phyloP scores from a whole-genome alignment of 2,888 invertebrate species.

The Rhogogaster chlorosoma region DNA sequence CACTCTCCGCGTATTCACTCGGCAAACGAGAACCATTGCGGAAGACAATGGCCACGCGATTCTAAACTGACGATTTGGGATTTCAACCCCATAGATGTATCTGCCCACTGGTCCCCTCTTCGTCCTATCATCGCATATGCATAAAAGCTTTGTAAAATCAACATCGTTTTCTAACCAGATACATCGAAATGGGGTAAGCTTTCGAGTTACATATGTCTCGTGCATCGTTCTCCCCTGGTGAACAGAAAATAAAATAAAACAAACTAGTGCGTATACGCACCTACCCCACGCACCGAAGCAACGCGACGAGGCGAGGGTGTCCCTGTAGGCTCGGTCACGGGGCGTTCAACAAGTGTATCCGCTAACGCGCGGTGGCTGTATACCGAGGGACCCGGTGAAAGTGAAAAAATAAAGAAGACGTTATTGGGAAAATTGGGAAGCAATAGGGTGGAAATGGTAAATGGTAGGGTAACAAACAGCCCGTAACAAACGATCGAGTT shows the following conservation, averaged over 20 bases:
- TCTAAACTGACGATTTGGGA: constrained; percentile 6
- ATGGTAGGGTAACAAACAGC: constrained; percentile 47
- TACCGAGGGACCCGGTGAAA: not conserved
- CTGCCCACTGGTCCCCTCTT: not conserved
- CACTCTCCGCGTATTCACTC: constrained; percentile 3
- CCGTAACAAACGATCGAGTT: constrained; percentile 47
- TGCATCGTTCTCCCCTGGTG: constrained; percentile 4
- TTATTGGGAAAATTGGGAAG: constrained; percentile 51
- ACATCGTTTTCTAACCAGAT: not conserved
- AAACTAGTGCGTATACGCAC: constrained; percentile 12
- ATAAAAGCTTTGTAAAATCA: not conserved
- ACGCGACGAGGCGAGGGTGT: constrained; percentile 37
- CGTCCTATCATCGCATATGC: not conserved
- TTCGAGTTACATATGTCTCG: not conserved
- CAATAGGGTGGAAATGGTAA: constrained; percentile 48
- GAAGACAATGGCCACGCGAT: constrained; percentile 17
- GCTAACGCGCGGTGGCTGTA: constrained; percentile 54
- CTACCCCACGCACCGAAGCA: constrained; percentile 37
- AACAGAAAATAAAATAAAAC: constrained; percentile 32
- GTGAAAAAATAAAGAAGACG: constrained; percentile 46
- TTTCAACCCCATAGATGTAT: not conserved
- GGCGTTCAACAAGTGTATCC: constrained; percentile 77
- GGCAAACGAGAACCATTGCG: constrained; percentile 29
- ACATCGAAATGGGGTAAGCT: not conserved
- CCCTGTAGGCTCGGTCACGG: constrained; percentile 51